These are phyloP conservation scores for Chrosomus eos DNA, from an alignment of 2,797 vertebrate species.

Conservation along the genomic window DNA sequence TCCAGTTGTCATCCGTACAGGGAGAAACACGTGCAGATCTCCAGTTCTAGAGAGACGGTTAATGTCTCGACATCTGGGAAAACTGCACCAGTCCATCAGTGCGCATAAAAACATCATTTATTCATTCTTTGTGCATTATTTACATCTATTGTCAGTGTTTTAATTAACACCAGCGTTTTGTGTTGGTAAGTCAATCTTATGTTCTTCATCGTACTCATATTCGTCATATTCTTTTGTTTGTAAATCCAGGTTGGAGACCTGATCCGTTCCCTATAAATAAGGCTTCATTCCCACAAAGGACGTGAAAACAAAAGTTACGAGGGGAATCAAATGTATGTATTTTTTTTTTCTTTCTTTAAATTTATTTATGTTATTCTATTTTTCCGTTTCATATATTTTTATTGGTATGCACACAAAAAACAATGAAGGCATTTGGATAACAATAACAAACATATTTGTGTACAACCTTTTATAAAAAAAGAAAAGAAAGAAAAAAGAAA, in stretches of 20 bases:
- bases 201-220: not conserved
- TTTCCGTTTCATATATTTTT: too few relatives aligned
- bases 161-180: constrained; percentile 7
- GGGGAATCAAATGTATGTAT: not conserved
- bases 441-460: too few relatives aligned
- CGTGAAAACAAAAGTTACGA: not conserved
- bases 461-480: too few relatives aligned
- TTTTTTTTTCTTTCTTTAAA: not conserved
- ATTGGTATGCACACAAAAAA: too few relatives aligned
- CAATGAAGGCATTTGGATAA: too few relatives aligned
- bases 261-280: not conserved
- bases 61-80: constrained; percentile 35
- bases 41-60: not conserved
- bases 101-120: constrained; percentile 34
- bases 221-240: not conserved
- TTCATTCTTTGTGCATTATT: constrained; percentile 37
- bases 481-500: too few relatives aligned
- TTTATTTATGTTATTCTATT: not conserved
- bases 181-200: constrained; percentile 6
- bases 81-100: constrained; percentile 9
- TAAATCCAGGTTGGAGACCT: not conserved
- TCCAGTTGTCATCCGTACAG: not conserved
- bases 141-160: constrained; percentile 19
- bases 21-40: not conserved
- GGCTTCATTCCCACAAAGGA: not conserved